A percentile compares a stretch with the other conserved stretches of the same genome.
Evolutionary conservation across 92 coral and sea anemone genomes (phyloP).

Genomic region (Muricea muricata): DNA sequence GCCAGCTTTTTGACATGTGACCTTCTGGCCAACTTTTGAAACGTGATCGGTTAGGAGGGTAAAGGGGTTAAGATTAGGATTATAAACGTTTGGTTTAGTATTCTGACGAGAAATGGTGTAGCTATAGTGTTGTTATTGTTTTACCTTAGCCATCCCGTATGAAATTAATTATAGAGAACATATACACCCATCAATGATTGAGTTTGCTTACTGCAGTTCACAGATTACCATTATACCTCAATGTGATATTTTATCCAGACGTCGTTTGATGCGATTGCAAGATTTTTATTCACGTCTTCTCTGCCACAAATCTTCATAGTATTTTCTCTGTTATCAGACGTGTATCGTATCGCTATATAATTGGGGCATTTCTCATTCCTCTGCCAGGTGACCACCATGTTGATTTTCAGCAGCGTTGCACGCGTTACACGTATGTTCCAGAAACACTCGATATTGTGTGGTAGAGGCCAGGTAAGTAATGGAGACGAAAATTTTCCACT

Average conservation of each 20-base stretch:
- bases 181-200: too few relatives aligned
- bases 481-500: constrained; percentile 78
- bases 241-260: constrained; percentile 68
- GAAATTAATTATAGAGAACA: too few relatives aligned
- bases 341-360: constrained; percentile 55
- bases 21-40: too few relatives aligned
- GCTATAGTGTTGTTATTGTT: too few relatives aligned
- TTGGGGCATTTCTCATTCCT: constrained; percentile 72
- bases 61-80: neutral
- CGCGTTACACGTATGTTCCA: constrained; percentile 78
- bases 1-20: too few relatives aligned
- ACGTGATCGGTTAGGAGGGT: too few relatives aligned
- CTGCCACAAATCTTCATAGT: constrained; percentile 73
- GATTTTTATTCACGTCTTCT: constrained; percentile 69
- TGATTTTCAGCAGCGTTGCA: constrained; percentile 71
- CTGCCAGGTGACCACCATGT: constrained; percentile 73
- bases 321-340: constrained; percentile 58
- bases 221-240: too few relatives aligned
- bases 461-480: constrained; percentile 72
- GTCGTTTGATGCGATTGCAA: constrained; percentile 66
- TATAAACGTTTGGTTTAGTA: too few relatives aligned
- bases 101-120: neutral
- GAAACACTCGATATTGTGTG: constrained; percentile 76
- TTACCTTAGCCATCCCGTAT: too few relatives aligned
- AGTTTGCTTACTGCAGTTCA: too few relatives aligned